Evolutionary conservation across 2,113 vertebrate species (phyloP).

Genomic region (Pongo abelii): DNA sequence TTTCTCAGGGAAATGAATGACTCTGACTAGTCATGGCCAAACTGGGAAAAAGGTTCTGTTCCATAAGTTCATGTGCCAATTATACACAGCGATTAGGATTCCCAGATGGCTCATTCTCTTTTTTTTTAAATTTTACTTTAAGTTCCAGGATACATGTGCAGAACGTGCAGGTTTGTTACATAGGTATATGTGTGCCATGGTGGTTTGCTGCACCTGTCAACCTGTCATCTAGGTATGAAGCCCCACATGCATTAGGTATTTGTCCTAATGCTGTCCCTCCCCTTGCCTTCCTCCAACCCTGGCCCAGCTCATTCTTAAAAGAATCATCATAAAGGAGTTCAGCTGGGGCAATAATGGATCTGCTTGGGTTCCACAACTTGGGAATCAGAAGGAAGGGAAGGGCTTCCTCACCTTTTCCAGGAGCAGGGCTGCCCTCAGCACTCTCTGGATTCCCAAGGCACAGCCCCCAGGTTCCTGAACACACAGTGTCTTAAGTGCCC

Average conservation of each 20-base stretch:
- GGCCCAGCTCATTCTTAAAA: no score
- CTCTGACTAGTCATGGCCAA: conserved; percentile 2
- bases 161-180: no score
- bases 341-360: not conserved
- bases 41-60: conserved; percentile 37
- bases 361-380: not conserved
- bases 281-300: no score
- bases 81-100: not conserved
- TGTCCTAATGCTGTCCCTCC: no score
- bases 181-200: no score
- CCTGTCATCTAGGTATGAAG: no score
- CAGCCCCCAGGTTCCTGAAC: not conserved
- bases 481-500: no score
- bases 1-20: conserved; percentile 49
- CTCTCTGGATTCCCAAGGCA: not conserved
- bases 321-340: not conserved
- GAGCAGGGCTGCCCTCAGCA: not conserved
- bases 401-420: not conserved
- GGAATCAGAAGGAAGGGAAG: not conserved
- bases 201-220: no score
- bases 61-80: not conserved
- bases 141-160: no score
- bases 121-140: not conserved
- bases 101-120: not conserved
- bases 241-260: no score